phyloP scores from a whole-genome alignment of 2,113 vertebrate genomes.

The Cephalopholis sonnerati region DNA sequence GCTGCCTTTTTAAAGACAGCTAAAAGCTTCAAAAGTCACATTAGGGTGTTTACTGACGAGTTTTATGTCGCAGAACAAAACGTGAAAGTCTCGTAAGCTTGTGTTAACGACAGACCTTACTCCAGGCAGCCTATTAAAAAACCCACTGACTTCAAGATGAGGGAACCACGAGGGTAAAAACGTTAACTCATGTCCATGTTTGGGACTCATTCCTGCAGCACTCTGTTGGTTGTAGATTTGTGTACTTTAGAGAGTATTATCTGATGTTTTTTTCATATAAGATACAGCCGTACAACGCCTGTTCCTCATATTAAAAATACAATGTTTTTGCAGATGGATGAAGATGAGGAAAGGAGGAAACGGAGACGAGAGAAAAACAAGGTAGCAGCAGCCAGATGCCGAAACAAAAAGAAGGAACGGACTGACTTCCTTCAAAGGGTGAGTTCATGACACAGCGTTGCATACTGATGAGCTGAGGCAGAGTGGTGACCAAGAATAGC shows the following conservation, averaged over 20 bases:
- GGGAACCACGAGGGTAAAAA: too few species aligned
- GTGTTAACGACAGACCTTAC: too few species aligned
- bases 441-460: slow-evolving; percentile 69
- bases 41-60: too few species aligned
- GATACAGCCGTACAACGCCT: background rate
- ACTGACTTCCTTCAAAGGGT: slow-evolving; percentile 97
- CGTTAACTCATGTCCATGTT: too few species aligned
- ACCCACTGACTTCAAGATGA: too few species aligned
- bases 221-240: background rate
- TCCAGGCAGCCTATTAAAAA: too few species aligned
- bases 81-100: too few species aligned
- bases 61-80: too few species aligned
- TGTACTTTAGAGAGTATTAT: background rate
- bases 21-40: too few species aligned
- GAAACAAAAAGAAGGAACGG: slow-evolving; percentile 98
- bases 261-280: background rate
- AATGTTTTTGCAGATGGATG: slow-evolving; percentile 87
- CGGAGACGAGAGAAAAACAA: slow-evolving; percentile 97
- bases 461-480: slow-evolving; percentile 12
- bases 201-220: too few species aligned
- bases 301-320: background rate
- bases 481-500: background rate
- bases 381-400: slow-evolving; percentile 95
- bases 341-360: slow-evolving; percentile 95
- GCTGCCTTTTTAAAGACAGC: too few species aligned